Percentiles rank a stretch among this genome's conserved stretches.
These are phyloP conservation scores for Drosophila kurseongensis DNA, from an alignment of 1,140 invertebrate species.

Conservation along the genomic window DNA sequence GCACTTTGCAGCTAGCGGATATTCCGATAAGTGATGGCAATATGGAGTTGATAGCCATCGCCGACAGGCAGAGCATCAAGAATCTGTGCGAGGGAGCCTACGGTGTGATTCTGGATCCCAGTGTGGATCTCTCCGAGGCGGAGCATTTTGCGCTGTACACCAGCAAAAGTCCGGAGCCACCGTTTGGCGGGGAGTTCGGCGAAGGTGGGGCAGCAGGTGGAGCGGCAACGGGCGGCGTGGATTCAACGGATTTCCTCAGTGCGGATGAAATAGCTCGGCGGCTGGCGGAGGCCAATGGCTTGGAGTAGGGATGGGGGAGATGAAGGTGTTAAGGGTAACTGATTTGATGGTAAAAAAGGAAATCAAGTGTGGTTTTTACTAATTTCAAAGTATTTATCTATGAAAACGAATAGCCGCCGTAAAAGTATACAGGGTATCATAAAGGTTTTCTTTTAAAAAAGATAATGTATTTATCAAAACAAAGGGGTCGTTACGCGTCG, in stretches of 20 bases:
- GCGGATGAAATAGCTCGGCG: slow-evolving; percentile 77
- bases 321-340: slow-evolving; percentile 1
- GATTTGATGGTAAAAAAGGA: not conserved
- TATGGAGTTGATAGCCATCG: slow-evolving; percentile 83
- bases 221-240: slow-evolving; percentile 77
- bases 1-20: slow-evolving; percentile 82
- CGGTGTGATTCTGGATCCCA: slow-evolving; percentile 80
- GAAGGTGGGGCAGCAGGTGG: slow-evolving; percentile 85
- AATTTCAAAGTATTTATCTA: too few species aligned
- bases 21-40: slow-evolving; percentile 83
- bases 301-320: slow-evolving; percentile 37
- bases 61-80: slow-evolving; percentile 79
- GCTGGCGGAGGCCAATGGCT: slow-evolving; percentile 73
- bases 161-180: slow-evolving; percentile 92
- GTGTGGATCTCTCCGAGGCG: slow-evolving; percentile 90
- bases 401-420: too few species aligned
- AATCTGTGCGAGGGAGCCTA: slow-evolving; percentile 81
- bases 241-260: slow-evolving; percentile 86
- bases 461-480: not conserved
- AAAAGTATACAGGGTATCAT: too few species aligned
- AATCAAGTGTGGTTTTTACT: too few species aligned
- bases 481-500: too few species aligned
- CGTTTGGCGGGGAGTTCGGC: slow-evolving; percentile 92
- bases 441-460: too few species aligned
- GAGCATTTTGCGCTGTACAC: slow-evolving; percentile 95